Evolutionary conservation across 2,888 invertebrate genomes (phyloP).

Genomic region (Melieria picta): DNA sequence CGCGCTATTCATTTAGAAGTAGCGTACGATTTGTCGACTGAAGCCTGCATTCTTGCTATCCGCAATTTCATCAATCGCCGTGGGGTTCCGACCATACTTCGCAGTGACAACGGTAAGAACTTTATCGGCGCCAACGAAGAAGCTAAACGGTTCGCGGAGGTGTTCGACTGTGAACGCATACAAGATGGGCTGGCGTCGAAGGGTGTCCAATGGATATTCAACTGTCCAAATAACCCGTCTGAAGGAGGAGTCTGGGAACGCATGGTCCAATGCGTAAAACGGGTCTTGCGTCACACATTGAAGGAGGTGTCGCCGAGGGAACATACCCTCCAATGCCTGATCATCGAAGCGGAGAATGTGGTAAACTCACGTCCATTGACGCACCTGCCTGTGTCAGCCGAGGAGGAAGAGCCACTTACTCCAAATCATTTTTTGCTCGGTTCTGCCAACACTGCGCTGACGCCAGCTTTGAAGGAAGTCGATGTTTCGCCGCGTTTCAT

Average conservation of each 20-base stretch:
- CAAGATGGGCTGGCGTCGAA: conserved; percentile 12
- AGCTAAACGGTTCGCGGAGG: not conserved
- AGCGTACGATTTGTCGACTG: conserved; percentile 21
- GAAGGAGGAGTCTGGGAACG: conserved; percentile 24
- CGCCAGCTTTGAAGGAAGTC: no score
- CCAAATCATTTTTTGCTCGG: conserved; percentile 39
- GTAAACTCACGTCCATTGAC: conserved; percentile 24
- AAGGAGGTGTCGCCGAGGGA: conserved; percentile 25
- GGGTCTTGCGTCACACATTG: conserved; percentile 12
- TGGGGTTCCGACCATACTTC: conserved; percentile 35
- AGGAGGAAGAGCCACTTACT: conserved; percentile 39
- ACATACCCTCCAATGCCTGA: conserved; percentile 3
- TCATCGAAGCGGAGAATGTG: conserved; percentile 5
- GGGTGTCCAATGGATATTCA: conserved; percentile 13
- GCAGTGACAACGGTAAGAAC: conserved; percentile 41
- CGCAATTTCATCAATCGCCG: conserved; percentile 32
- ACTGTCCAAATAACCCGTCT: conserved; percentile 14
- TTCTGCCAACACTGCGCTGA: not conserved
- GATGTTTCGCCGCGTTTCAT: conserved; percentile 17
- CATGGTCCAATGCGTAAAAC: conserved; percentile 12
- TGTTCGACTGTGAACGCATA: conserved; percentile 1
- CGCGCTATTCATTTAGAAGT: conserved; percentile 26
- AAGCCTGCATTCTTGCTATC: conserved; percentile 13
- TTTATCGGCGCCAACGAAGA: conserved; percentile 37
- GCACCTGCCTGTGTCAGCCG: conserved; percentile 29